Evolutionary conservation across 2,797 vertebrate genomes (phyloP).

Genomic region (Pangasius macronema): DNA sequence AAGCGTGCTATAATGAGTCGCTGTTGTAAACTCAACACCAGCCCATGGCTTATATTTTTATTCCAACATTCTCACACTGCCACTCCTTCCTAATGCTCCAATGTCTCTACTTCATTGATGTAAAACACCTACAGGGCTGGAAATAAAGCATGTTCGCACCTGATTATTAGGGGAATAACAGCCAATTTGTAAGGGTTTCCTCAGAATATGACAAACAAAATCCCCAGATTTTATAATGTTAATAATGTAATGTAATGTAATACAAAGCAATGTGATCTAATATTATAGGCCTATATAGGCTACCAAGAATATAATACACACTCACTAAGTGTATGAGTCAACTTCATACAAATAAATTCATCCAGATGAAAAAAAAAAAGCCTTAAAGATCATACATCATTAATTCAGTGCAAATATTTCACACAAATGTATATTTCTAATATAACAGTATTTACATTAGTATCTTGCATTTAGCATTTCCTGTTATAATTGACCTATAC

Average conservation of each 20-base stretch:
- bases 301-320: background rate
- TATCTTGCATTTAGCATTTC: background rate
- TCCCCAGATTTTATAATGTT: slow-evolving; percentile 13
- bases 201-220: background rate
- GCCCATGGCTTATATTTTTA: slow-evolving; percentile 54
- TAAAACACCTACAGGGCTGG: slow-evolving; percentile 50
- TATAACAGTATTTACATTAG: background rate
- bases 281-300: background rate
- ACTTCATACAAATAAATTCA: background rate
- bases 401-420: background rate
- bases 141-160: slow-evolving; percentile 42
- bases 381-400: background rate
- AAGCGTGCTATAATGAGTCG: slow-evolving; percentile 52
- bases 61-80: slow-evolving; percentile 54
- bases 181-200: slow-evolving; percentile 38
- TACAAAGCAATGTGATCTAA: background rate
- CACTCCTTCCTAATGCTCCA: slow-evolving; percentile 48
- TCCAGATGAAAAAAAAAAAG: background rate
- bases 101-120: slow-evolving; percentile 50
- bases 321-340: background rate
- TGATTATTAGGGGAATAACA: slow-evolving; percentile 15
- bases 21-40: slow-evolving; percentile 45
- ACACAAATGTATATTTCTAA: background rate
- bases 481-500: background rate
- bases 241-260: slow-evolving; percentile 17